These are phyloP conservation scores for Synaphobranchus kaupii DNA, from an alignment of 2,797 vertebrate species.

Conservation along the genomic window DNA sequence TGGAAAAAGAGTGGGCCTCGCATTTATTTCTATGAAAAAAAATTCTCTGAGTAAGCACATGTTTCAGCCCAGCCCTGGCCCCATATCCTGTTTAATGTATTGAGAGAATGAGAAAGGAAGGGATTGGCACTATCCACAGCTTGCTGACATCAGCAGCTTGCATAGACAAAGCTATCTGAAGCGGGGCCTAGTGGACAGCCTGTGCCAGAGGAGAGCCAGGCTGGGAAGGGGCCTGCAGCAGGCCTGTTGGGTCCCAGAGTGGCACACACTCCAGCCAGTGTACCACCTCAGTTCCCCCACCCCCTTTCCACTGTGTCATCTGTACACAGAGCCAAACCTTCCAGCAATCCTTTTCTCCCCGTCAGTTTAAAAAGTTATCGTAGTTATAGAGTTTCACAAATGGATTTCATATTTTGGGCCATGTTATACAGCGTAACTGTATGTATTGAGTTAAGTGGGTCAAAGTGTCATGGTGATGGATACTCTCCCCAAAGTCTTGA, in stretches of 20 bases:
- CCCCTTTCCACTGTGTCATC: neutral
- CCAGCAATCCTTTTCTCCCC: neutral
- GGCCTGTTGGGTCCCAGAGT: slow-evolving; percentile 29
- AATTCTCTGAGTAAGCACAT: slow-evolving; percentile 80
- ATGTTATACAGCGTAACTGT: neutral
- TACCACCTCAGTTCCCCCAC: neutral
- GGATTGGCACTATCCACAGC: slow-evolving; percentile 66
- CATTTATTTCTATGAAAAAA: slow-evolving; percentile 74
- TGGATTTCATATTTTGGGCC: neutral
- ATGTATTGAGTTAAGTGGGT: slow-evolving; percentile 30
- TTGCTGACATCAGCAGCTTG: slow-evolving; percentile 78
- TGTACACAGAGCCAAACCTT: neutral
- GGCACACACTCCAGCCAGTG: neutral
- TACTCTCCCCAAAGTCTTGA: slow-evolving; percentile 26
- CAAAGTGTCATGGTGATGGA: slow-evolving; percentile 48
- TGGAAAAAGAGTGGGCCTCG: slow-evolving; percentile 51
- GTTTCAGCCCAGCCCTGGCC: slow-evolving; percentile 64
- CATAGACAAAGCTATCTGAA: slow-evolving; percentile 48
- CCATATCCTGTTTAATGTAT: slow-evolving; percentile 66
- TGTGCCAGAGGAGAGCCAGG: slow-evolving; percentile 40
- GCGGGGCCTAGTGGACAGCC: neutral
- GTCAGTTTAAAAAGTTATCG: neutral
- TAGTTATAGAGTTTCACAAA: neutral
- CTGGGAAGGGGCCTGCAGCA: slow-evolving; percentile 13
- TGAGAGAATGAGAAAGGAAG: slow-evolving; percentile 65